phyloP scores from a whole-genome alignment of 1,140 invertebrate genomes.

The Pectinophora gossypiella region DNA sequence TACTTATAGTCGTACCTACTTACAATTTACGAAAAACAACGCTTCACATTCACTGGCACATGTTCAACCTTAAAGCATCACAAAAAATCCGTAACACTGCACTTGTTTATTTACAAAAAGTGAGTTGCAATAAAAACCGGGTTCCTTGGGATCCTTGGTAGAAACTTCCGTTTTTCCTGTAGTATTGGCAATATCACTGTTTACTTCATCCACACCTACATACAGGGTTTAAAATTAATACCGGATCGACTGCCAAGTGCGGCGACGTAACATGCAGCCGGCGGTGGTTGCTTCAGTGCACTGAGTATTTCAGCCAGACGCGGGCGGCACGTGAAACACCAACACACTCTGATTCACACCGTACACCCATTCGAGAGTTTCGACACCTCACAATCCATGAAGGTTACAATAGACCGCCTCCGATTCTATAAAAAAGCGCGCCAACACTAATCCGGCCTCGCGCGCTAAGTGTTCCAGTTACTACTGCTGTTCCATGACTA shows the following conservation, averaged over 20 bases:
- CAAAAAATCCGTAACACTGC: background rate
- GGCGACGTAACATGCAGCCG: constrained; percentile 28
- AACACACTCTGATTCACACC: constrained; percentile 56
- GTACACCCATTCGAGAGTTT: background rate
- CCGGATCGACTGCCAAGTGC: constrained; percentile 34
- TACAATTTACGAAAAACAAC: no score
- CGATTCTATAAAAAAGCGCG: background rate
- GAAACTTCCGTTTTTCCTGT: background rate
- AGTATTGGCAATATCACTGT: background rate
- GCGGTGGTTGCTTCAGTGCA: constrained; percentile 52
- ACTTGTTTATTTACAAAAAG: background rate
- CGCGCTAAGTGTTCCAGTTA: background rate
- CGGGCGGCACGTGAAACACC: constrained; percentile 31
- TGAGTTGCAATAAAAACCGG: background rate
- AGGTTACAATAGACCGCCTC: background rate
- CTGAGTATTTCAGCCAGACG: constrained; percentile 61
- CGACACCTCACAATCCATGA: constrained; percentile 3
- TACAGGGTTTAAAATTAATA: constrained; percentile 2
- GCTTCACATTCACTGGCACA: background rate
- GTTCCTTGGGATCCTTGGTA: background rate
- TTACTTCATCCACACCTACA: background rate
- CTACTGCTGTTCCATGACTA: no score
- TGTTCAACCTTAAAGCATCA: background rate
- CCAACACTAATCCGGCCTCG: background rate
- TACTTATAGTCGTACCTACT: no score